Evolutionary conservation across 2,113 vertebrate species (phyloP).

Genomic region (Chionomys nivalis): DNA sequence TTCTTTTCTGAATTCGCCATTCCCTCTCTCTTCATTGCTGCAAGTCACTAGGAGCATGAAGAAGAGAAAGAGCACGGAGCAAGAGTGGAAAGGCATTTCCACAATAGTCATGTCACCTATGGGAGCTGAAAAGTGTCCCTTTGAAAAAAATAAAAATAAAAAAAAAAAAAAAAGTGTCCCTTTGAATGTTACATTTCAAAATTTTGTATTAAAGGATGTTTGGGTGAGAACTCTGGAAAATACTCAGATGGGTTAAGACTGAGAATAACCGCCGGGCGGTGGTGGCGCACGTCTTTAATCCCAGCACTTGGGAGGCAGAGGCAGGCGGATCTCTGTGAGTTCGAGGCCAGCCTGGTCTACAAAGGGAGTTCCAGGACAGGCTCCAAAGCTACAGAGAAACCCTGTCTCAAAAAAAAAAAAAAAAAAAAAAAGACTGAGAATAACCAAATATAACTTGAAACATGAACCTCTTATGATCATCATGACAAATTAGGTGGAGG

Average conservation of each 20-base stretch:
- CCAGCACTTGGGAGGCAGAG: too few relatives aligned
- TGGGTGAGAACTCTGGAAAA: slow-evolving; percentile 14
- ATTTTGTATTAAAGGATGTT: neutral
- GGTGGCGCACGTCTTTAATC: too few relatives aligned
- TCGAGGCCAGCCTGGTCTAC: too few relatives aligned
- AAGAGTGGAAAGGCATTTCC: neutral
- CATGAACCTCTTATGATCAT: neutral
- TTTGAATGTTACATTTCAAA: neutral
- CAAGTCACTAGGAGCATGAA: neutral
- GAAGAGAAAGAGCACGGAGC: neutral
- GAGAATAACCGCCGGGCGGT: too few relatives aligned
- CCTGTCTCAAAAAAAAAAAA: too few relatives aligned
- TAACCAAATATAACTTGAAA: slow-evolving; percentile 15
- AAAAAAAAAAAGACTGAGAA: slow-evolving; percentile 1
- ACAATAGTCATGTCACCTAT: neutral
- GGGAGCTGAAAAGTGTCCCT: neutral
- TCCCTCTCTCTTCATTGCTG: neutral
- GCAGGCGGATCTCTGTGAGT: too few relatives aligned
- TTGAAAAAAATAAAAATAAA: too few relatives aligned
- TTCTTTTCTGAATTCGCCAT: neutral
- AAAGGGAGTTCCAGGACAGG: too few relatives aligned
- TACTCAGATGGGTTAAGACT: neutral
- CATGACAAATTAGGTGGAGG: neutral
- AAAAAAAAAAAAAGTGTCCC: too few relatives aligned
- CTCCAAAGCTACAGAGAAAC: too few relatives aligned